Conservation (phyloP, 2,113 vertebrate species). For the Sphaerodactylus townsendi region DNA sequence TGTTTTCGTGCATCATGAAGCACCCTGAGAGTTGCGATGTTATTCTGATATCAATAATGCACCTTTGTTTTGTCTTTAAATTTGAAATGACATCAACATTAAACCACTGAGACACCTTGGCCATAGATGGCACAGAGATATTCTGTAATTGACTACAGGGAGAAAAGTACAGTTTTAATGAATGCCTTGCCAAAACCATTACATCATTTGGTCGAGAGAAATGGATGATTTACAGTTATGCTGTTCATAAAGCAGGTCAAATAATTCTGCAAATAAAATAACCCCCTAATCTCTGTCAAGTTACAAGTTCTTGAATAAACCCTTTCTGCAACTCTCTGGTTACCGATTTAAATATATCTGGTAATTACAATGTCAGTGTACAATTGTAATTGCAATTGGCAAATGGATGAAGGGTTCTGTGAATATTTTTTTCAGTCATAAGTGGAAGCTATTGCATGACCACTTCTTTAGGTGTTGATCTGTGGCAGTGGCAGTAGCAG, state of each 20-base stretch:
- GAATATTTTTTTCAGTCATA: slow-evolving; percentile 23
- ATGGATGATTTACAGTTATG: slow-evolving; percentile 31
- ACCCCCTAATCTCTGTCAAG: slow-evolving; percentile 28
- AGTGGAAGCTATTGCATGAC: slow-evolving; percentile 6
- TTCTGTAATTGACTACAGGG: slow-evolving; percentile 2
- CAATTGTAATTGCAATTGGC: too few relatives aligned
- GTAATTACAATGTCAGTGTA: slow-evolving; percentile 47
- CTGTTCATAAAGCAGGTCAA: slow-evolving; percentile 26
- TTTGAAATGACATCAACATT: neutral
- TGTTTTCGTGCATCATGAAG: neutral
- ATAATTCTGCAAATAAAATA: slow-evolving; percentile 34
- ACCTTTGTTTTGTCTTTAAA: neutral
- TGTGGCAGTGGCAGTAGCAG: neutral
- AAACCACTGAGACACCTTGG: neutral
- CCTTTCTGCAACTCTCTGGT: slow-evolving; percentile 28
- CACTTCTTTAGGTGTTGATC: neutral
- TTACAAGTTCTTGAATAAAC: slow-evolving; percentile 31
- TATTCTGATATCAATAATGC: neutral
- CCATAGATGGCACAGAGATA: neutral
- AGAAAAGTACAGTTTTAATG: neutral
- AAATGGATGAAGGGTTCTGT: slow-evolving; percentile 52
- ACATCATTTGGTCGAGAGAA: slow-evolving; percentile 26
- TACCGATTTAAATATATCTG: slow-evolving; percentile 34
- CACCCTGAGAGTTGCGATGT: neutral
- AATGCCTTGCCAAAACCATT: neutral